Evolutionary conservation across 1,140 invertebrate species (phyloP), one percentile per base, ranked within the genome.

Genomic region (Ceratoteleas bidentatus): DNA sequence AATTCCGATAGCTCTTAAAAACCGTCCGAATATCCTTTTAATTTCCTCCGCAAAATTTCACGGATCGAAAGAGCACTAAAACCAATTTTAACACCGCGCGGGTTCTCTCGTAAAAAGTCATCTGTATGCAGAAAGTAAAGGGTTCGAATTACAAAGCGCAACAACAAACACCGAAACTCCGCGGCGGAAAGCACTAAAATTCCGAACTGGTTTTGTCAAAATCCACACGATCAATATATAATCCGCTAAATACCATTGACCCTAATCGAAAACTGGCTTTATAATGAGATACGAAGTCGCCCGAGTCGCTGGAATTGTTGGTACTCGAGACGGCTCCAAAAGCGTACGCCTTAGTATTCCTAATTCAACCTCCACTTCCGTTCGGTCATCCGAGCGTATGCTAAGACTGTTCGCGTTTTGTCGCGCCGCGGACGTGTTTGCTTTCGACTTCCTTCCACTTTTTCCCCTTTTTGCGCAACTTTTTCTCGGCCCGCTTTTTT

Each of bases 211-310:
- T 45, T 68, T 62, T 49, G 13, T 80, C 53, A 61, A 62, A 73
- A 73, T 73, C 62, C 61, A 72, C 43, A 72, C 60, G 61, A 79
- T 68, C 68, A 54, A 73, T 64, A 68, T 53, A 61, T 68, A 66
- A 62, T 68, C 56, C 0, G 38, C 24, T 6, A 62, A 54, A 72
- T 62, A 82, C 73, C 73, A 32, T 73, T 82, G 73, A 82, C 80
- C 80, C 62, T 69, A 61, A 77, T 82, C 73, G 56, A 77, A 68
- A 83, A 77, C 66, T 68, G 74, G 52, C 80, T 83, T 58, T 33
- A 52, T 77, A 83, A 83, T 83, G 69, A 83, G 66, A 76, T 81
- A 68, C 79, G 72, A 66, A 65, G 33, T 73, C 9, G 70, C 52
- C 66, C 14, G 32, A 56, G 58, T 14, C 49, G 4, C 38, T 7